A percentile compares a stretch with the other conserved stretches of the same genome.
phyloP scores from a whole-genome alignment of 2,113 vertebrate genomes.

The Gobio gobio region DNA sequence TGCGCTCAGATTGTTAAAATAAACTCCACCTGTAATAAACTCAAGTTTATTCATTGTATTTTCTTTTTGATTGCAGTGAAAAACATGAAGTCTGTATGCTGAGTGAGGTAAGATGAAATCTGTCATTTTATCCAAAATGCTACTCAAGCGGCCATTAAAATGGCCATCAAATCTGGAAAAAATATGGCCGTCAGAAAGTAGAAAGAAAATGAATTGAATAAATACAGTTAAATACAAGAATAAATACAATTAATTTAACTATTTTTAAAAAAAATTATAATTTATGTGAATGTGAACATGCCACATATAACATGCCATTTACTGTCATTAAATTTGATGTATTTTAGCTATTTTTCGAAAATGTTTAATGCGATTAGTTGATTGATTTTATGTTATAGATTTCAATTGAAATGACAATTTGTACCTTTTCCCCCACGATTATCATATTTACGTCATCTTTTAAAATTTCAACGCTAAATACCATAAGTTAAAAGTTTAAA shows the following conservation, averaged over 20 bases:
- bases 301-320: background rate
- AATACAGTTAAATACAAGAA: no score
- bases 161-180: background rate
- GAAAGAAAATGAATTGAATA: background rate
- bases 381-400: no score
- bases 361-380: background rate
- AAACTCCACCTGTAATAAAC: background rate
- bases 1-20: no score
- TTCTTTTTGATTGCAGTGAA: slow-evolving; percentile 61
- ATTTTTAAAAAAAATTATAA: background rate
- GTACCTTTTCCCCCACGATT: no score
- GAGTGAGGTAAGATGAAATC: slow-evolving; percentile 79
- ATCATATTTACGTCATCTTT: no score
- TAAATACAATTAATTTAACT: no score
- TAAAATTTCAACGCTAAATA: no score
- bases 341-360: background rate
- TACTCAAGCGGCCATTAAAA: no score
- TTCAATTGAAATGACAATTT: no score
- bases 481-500: no score
- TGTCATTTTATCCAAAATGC: background rate
- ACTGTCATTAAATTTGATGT: background rate
- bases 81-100: slow-evolving; percentile 78
- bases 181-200: background rate
- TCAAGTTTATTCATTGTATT: background rate
- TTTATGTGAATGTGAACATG: background rate